Conservation (phyloP, 2,113 vertebrate genomes). For the Sciurus niger region DNA sequence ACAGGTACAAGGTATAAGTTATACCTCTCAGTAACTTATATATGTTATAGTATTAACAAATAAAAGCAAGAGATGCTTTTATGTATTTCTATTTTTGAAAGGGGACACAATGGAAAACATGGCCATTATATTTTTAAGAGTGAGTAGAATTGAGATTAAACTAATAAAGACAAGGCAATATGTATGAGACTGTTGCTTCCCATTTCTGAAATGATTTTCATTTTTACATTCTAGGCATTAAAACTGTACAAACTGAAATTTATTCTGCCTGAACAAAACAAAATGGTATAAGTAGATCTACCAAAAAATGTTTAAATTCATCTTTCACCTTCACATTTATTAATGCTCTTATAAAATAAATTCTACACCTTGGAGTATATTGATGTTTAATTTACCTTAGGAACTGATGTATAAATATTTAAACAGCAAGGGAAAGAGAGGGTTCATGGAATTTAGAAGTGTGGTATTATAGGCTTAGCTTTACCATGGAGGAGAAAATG, state of each 20-base stretch:
- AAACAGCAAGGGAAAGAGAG: constrained; percentile 32
- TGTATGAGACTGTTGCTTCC: background rate
- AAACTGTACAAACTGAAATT: constrained; percentile 65
- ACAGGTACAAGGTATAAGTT: background rate
- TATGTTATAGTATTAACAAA: background rate
- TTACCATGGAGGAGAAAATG: constrained; percentile 70
- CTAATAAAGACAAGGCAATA: background rate
- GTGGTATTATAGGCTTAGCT: constrained; percentile 35
- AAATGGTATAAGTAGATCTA: constrained; percentile 1
- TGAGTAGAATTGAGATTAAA: constrained; percentile 55
- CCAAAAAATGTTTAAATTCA: constrained; percentile 52
- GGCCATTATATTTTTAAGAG: background rate
- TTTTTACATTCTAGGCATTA: constrained; percentile 49
- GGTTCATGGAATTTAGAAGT: constrained; percentile 45
- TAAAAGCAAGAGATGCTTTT: background rate
- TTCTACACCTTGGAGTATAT: constrained; percentile 63
- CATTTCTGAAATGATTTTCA: constrained; percentile 45
- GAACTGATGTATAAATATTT: constrained; percentile 68
- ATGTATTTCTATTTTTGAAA: background rate
- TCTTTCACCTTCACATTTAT: constrained; percentile 60
- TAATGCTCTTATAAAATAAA: constrained; percentile 47
- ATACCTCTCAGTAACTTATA: background rate
- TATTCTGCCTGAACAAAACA: constrained; percentile 53
- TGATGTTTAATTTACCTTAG: constrained; percentile 66
- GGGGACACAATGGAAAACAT: background rate